Conservation (phyloP, 1,140 invertebrate species). For the Theocolax elegans region DNA sequence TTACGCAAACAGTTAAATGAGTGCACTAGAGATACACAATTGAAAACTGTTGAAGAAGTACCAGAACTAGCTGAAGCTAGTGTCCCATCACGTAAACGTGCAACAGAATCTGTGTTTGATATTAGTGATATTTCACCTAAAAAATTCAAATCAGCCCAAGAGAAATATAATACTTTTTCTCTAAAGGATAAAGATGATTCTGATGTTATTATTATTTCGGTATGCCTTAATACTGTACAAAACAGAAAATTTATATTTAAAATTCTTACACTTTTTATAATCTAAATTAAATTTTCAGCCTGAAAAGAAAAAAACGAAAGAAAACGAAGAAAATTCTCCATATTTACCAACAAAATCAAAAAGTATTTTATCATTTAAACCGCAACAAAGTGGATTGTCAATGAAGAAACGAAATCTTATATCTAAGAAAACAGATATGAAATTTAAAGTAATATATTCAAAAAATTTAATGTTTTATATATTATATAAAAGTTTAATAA, state of each 20-base stretch:
- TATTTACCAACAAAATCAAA: slow-evolving; percentile 45
- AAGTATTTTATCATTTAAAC: slow-evolving; percentile 34
- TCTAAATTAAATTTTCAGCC: slow-evolving; percentile 27
- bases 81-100: slow-evolving; percentile 22
- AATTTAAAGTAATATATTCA: too few relatives aligned
- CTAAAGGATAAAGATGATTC: slow-evolving; percentile 8
- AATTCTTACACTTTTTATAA: not conserved
- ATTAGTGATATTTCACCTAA: not conserved
- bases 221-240: not conserved
- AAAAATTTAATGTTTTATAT: too few relatives aligned
- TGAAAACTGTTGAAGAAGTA: not conserved
- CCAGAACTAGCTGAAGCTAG: not conserved
- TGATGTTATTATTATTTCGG: slow-evolving; percentile 9
- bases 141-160: not conserved
- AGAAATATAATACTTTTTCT: not conserved
- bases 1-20: slow-evolving; percentile 21
- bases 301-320: slow-evolving; percentile 29
- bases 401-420: not conserved
- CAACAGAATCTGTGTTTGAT: not conserved
- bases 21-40: slow-evolving; percentile 27
- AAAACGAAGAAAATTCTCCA: slow-evolving; percentile 42
- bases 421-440: too few relatives aligned
- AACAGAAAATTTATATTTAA: not conserved
- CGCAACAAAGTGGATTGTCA: not conserved
- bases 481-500: not conserved